Conservation (phyloP, 2,113 vertebrate species). For the Pithys albifrons region DNA sequence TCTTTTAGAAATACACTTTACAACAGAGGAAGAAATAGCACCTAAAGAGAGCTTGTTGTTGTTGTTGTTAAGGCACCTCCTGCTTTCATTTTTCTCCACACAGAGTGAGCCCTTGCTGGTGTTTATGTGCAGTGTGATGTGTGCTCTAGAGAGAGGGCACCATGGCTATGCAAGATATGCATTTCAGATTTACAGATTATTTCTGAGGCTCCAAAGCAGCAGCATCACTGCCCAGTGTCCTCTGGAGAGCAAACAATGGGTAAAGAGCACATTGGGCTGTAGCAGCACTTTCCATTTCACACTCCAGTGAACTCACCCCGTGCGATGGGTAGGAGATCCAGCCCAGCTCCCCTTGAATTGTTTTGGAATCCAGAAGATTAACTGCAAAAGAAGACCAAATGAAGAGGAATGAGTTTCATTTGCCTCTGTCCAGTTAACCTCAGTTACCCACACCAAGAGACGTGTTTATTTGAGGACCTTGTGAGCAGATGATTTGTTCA, state of each 20-base stretch:
- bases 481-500: conserved; percentile 76
- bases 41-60: not conserved
- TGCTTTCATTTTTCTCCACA: not conserved
- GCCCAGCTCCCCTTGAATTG: conserved; percentile 96
- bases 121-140: not conserved
- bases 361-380: conserved; percentile 98
- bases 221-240: not conserved
- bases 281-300: conserved; percentile 54
- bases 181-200: not conserved
- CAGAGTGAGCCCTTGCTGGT: not conserved
- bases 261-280: conserved; percentile 51
- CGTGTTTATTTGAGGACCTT: conserved; percentile 52
- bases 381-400: conserved; percentile 81
- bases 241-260: conserved; percentile 56
- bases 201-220: not conserved
- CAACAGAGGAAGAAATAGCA: not conserved
- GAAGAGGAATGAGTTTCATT: conserved; percentile 68
- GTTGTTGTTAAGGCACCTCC: not conserved
- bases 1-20: not conserved
- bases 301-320: conserved; percentile 87
- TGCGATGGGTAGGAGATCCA: conserved; percentile 98
- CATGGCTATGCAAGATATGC: not conserved
- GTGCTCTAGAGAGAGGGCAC: not conserved
- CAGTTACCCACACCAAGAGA: conserved; percentile 66
- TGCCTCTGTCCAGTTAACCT: conserved; percentile 71